Evolutionary conservation across 1,140 invertebrate genomes (phyloP), one percentile per base, ranked within the genome.

Genomic region (Drosophila pruinosa): DNA sequence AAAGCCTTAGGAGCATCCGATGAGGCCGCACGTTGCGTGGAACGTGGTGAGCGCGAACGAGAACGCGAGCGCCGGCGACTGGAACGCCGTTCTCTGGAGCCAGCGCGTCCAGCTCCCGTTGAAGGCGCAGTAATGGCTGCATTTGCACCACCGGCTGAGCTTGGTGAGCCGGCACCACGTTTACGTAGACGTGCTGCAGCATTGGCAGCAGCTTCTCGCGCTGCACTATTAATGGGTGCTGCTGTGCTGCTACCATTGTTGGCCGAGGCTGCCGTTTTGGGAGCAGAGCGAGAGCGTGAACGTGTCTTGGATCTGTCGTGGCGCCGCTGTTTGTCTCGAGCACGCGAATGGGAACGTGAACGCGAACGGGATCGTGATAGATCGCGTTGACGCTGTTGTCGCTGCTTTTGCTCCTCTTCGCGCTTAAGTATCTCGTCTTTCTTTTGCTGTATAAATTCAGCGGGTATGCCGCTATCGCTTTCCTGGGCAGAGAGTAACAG

Each of bases 361-460:
- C 79, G 80, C 5, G 79, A 82, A 10, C 81, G 67, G 12, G 78
- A 85, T 67, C 91, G 52, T 65, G 85, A 79, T 15, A 69, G 47
- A 12, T 89, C 78, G 24, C 77, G 72, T 43, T 89, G 79, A 19
- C 78, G 78, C 56, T 82, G 78, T 26, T 72, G 56, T 8, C 63
- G 71, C 8, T 82, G 71, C 28, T 69, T 57, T 38, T 70, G 71
- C 41, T 88, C 85, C 92, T 94, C 95, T 93, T 92, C 94, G 91
- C 94, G 92, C 88, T 96, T 97, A 90, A 97, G 97, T 64, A 99
- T 97, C 92, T 99, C 98, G 92, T 98, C 97, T 92, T 99, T 99
- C 91, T 99, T 99, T 91, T 97, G 95, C 90, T 99, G 97, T 45
- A 99, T 94, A 80, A 99, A 96, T 68, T 95, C 94, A 48, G 96